Evolutionary conservation across 1,140 invertebrate genomes (phyloP), one percentile per base, ranked within the genome.

Genomic region (Asobara japonica): DNA sequence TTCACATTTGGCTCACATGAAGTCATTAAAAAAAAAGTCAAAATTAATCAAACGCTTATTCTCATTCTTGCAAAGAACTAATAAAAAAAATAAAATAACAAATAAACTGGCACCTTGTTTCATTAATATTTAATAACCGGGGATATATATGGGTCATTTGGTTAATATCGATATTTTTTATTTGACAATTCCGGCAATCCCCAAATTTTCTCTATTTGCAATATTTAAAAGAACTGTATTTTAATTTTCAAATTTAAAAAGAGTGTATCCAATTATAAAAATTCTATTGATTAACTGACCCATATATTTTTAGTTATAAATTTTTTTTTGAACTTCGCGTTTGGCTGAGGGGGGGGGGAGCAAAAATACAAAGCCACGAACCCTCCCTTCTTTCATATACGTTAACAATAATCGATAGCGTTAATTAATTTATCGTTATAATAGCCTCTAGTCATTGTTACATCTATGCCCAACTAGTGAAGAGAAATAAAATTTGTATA

Each of bases 361-460:
- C n/a, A n/a, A n/a, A 33, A 45, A 45, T 16, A 5, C 41, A 45
- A 45, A 45, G 41, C 41, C 13, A 33, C 31, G 7, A 45, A 16
- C 41, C 13, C 18, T 6, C 41, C 41, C 72, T 78, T 80, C 74
- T 77, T 74, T 75, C 67, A 76, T 77, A 80, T 68, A 74, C 64
- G 75, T 78, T 36, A 72, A 68, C 69, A 79, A 79, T 79, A 75
- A 31, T 70, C 30, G 45, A 70, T 65, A 25, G 41, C 41, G 5
- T 62, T 73, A 69, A 65, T 69, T 18, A 62, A 25, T 71, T 62
- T 29, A 62, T 78, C 69, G 78, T 82, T 83, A 79, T 79, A 80
- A 83, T 87, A 87, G 84, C 85, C 84, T 87, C 85, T 86, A 86
- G 81, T 86, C 82, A 79, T 85, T 84, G 85, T n/a, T 85, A 83